Percentiles rank a stretch among this genome's conserved stretches.
These are phyloP conservation scores for Hystrix cristata DNA, from an alignment of 2,113 vertebrate genomes.

Conservation along the genomic window DNA sequence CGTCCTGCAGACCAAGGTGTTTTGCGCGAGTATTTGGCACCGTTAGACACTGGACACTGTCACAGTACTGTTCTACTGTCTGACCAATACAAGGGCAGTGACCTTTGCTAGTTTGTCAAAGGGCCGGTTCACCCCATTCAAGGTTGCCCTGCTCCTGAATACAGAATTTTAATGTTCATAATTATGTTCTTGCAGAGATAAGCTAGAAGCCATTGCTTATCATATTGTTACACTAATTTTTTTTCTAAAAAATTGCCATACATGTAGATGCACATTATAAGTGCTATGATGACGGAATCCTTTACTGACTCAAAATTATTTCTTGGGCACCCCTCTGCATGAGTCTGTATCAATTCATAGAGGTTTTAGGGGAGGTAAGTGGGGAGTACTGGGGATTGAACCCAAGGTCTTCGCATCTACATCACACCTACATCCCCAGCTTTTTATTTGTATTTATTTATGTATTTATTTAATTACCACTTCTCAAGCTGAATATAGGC, in stretches of 20 bases:
- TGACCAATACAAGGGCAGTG: background rate
- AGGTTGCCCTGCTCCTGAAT: rapidly evolving
- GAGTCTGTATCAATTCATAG: background rate
- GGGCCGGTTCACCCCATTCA: background rate
- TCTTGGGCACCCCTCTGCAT: background rate
- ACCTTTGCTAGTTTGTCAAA: background rate
- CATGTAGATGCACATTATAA: background rate
- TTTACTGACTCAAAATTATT: background rate
- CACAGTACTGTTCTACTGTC: rapidly evolving
- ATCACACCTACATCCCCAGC: background rate
- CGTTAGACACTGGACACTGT: background rate
- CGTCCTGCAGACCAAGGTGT: background rate
- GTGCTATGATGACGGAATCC: background rate
- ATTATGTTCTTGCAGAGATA: background rate
- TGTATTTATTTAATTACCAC: background rate
- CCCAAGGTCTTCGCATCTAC: background rate
- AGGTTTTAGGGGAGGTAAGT: background rate
- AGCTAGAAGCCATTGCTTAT: background rate
- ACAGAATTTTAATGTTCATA: background rate
- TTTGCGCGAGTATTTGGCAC: background rate
- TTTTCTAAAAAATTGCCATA: background rate
- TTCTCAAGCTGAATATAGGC: background rate
- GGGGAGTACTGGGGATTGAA: background rate
- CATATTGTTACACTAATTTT: background rate
- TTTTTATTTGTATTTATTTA: no score